Conservation (phyloP, 2,888 invertebrate genomes). For the Lithophane ornitopus region DNA sequence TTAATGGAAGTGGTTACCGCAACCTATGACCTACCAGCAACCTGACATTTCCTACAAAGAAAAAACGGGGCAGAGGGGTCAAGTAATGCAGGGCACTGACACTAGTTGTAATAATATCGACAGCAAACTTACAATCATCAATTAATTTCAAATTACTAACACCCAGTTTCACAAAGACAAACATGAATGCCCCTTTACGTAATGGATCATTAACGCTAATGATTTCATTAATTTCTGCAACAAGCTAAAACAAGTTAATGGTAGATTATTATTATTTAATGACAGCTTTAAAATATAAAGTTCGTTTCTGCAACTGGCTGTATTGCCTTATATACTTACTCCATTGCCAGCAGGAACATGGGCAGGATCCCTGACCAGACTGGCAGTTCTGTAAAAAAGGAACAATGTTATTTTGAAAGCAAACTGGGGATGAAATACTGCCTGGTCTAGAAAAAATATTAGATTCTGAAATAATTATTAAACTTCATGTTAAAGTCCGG, state of each 20-base stretch:
- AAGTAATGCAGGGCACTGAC: neutral
- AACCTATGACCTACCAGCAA: neutral
- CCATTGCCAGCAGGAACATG: slow-evolving; percentile 90
- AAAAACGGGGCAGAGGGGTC: neutral
- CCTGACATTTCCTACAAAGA: neutral
- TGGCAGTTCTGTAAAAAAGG: slow-evolving; percentile 84
- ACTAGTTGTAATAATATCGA: neutral
- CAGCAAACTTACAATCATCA: neutral
- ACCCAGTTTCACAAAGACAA: no score
- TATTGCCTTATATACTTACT: slow-evolving; percentile 79
- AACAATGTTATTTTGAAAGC: neutral
- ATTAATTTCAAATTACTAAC: neutral
- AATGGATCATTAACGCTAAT: no score
- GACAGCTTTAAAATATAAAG: no score
- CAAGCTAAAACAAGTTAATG: no score
- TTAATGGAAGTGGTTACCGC: no score
- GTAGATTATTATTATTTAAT: no score
- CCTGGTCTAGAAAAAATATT: slow-evolving; percentile 56
- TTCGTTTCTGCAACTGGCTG: no score
- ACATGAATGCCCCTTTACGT: no score
- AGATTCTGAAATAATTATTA: no score
- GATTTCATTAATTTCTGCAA: no score
- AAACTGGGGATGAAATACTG: neutral
- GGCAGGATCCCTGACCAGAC: slow-evolving; percentile 85
- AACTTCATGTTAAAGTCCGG: no score